A percentile compares a stretch with the other conserved stretches of the same genome.
phyloP scores from a whole-genome alignment of 2,888 invertebrate genomes.

The Stenichneumon culpator region DNA sequence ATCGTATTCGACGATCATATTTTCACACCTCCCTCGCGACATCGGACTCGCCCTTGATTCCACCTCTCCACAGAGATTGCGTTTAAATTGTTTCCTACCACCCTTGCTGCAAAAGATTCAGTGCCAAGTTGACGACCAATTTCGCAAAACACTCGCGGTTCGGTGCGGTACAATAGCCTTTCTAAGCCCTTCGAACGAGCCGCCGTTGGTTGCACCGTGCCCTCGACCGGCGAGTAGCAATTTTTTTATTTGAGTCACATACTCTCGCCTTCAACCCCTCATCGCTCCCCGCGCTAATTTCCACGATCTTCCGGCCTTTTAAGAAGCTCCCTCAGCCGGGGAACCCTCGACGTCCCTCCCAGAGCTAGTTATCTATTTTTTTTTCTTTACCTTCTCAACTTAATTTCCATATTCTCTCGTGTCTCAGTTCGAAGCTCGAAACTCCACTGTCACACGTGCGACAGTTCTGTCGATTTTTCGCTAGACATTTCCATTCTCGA shows the following conservation, averaged over 20 bases:
- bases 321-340: neutral
- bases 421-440: neutral
- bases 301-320: neutral
- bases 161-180: neutral
- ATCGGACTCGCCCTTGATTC: neutral
- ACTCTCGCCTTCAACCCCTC: neutral
- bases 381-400: neutral
- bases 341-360: neutral
- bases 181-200: conserved; percentile 15
- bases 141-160: conserved; percentile 2
- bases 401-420: neutral
- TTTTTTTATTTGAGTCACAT: conserved; percentile 29
- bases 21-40: conserved; percentile 16
- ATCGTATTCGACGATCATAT: conserved; percentile 19
- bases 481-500: conserved; percentile 3
- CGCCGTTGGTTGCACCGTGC: conserved; percentile 3
- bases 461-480: conserved; percentile 5
- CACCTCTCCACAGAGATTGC: no score
- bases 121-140: conserved; percentile 31
- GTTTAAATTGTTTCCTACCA: no score
- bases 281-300: neutral
- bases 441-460: neutral
- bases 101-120: neutral
- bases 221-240: conserved; percentile 7
- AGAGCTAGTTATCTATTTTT: neutral